Evolutionary conservation across 2,113 vertebrate species (phyloP).

Genomic region (Pterocles orientalis): DNA sequence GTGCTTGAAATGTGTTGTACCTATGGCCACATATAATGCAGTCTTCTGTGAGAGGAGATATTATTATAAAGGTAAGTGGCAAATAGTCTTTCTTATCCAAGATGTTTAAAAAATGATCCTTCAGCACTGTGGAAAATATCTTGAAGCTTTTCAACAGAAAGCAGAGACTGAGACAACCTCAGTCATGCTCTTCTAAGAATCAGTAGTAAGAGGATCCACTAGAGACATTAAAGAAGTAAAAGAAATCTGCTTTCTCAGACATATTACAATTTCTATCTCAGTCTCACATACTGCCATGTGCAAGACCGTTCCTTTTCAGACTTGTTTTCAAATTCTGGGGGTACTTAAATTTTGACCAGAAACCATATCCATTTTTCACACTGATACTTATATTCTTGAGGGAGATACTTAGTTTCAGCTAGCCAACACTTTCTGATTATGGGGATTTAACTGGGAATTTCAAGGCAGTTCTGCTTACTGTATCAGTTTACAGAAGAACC

Average conservation of each 20-base stretch:
- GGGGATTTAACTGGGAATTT: neutral
- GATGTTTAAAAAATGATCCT: neutral
- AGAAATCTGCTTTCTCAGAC: neutral
- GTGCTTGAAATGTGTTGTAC: neutral
- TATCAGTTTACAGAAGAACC: neutral
- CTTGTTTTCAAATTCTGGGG: neutral
- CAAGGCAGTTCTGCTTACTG: neutral
- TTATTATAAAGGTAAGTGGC: neutral
- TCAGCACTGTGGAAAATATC: neutral
- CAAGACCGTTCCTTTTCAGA: neutral
- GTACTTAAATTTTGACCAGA: neutral
- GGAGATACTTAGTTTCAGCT: neutral
- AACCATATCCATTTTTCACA: neutral
- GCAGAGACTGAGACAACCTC: neutral
- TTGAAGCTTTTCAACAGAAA: neutral
- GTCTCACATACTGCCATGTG: neutral
- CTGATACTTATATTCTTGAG: neutral
- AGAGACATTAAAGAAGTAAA: neutral
- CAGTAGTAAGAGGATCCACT: neutral
- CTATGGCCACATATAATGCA: neutral
- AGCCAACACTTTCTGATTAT: neutral
- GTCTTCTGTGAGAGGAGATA: neutral
- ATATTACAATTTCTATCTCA: neutral
- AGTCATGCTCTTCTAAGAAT: neutral
- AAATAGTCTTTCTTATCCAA: neutral